phyloP scores from a whole-genome alignment of 1,140 invertebrate genomes.

The Hypothenemus hampei region DNA sequence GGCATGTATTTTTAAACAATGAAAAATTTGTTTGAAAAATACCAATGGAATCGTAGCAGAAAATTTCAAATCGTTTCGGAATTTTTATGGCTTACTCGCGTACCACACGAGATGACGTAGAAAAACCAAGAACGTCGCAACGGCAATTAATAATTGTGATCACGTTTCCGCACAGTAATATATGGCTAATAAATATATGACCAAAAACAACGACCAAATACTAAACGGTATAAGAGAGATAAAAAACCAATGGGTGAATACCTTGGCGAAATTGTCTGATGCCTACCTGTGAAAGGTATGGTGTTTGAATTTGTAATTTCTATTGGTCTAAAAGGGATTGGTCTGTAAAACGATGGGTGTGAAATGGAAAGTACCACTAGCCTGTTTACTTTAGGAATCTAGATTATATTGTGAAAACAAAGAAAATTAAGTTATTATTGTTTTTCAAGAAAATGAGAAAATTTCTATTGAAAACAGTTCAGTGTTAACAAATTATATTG shows the following conservation, averaged over 20 bases:
- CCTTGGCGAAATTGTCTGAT: constrained; percentile 14
- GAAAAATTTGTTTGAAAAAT: too few species aligned
- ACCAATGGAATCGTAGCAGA: constrained; percentile 10
- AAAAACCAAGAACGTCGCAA: constrained; percentile 18
- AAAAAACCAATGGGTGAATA: constrained; percentile 19
- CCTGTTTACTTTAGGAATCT: too few species aligned
- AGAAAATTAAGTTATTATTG: too few species aligned
- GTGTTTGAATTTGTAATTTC: constrained; percentile 13
- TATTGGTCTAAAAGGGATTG: too few species aligned
- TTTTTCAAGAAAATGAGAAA: too few species aligned
- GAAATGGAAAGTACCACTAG: too few species aligned
- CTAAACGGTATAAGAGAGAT: constrained; percentile 17
- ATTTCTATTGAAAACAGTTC: too few species aligned
- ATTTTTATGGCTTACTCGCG: constrained; percentile 23
- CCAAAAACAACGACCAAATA: constrained; percentile 26
- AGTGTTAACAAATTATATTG: too few species aligned
- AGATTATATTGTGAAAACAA: too few species aligned
- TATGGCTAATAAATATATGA: constrained; percentile 27
- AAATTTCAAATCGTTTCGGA: constrained; percentile 17
- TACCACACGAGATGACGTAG: constrained; percentile 18
- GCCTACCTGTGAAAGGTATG: constrained; percentile 14
- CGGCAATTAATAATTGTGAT: constrained; percentile 19
- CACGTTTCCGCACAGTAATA: constrained; percentile 17
- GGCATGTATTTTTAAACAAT: too few species aligned
- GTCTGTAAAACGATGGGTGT: too few species aligned